Evolutionary conservation across 2,888 invertebrate genomes (phyloP).

Genomic region (Cetonia aurata): DNA sequence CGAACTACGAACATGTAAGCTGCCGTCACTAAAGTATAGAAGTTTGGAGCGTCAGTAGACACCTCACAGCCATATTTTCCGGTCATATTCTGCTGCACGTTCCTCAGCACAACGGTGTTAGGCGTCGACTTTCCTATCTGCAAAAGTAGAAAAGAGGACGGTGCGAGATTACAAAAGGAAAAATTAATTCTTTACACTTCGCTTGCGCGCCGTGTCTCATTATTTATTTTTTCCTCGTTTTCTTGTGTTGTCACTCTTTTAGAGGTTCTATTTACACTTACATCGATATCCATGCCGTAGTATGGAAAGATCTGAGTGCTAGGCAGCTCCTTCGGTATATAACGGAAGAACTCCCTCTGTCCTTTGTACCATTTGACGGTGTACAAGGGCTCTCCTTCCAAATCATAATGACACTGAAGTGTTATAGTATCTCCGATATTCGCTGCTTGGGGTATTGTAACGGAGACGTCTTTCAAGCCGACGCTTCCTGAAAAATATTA

Average conservation of each 20-base stretch:
- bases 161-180: conserved; percentile 17
- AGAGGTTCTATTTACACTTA: conserved; percentile 67
- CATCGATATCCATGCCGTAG: conserved; percentile 78
- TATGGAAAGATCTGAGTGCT: conserved; percentile 80
- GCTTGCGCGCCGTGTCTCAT: not conserved
- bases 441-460: conserved; percentile 79
- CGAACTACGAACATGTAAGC: conserved; percentile 81
- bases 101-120: conserved; percentile 76
- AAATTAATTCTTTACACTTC: conserved; percentile 25
- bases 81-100: conserved; percentile 77
- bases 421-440: conserved; percentile 80
- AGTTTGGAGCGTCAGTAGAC: conserved; percentile 79
- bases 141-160: conserved; percentile 50
- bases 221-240: not conserved
- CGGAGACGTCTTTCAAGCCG: conserved; percentile 77
- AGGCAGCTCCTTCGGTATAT: conserved; percentile 83
- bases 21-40: conserved; percentile 76
- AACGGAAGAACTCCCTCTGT: conserved; percentile 82
- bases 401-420: conserved; percentile 80
- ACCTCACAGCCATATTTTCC: conserved; percentile 83
- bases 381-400: conserved; percentile 80
- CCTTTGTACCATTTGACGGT: conserved; percentile 88
- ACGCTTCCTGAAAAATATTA: conserved; percentile 68
- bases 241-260: not conserved
- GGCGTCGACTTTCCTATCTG: conserved; percentile 76